These are phyloP conservation scores for Dallia pectoralis DNA, from an alignment of 2,797 vertebrate species.

Conservation along the genomic window DNA sequence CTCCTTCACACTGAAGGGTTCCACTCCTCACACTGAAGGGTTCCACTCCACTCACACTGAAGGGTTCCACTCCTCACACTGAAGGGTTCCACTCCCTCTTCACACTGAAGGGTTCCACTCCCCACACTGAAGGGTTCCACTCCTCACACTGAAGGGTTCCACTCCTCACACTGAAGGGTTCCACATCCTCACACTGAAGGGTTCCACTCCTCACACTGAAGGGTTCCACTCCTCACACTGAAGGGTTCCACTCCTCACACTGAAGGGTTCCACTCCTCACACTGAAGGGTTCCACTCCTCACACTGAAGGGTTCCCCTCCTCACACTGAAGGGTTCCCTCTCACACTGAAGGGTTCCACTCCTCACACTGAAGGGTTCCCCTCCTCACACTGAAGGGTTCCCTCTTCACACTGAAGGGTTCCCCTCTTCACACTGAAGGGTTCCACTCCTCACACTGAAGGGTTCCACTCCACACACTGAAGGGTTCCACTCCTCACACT, in stretches of 20 bases:
- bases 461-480: background rate
- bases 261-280: background rate
- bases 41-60: background rate
- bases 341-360: too few species aligned
- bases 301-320: background rate
- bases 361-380: background rate
- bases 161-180: background rate
- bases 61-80: background rate
- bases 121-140: too few species aligned
- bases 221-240: background rate
- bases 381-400: too few species aligned
- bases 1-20: background rate
- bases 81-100: too few species aligned
- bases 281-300: too few species aligned
- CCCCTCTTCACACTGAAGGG: background rate
- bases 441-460: background rate
- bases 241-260: background rate
- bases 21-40: background rate
- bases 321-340: too few species aligned
- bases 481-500: background rate
- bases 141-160: background rate
- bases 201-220: background rate
- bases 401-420: background rate
- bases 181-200: too few species aligned
- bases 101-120: background rate